Evolutionary conservation across 2,797 vertebrate genomes (phyloP), one percentile per base, ranked within the genome.

Genomic region (Anas bahamensis): DNA sequence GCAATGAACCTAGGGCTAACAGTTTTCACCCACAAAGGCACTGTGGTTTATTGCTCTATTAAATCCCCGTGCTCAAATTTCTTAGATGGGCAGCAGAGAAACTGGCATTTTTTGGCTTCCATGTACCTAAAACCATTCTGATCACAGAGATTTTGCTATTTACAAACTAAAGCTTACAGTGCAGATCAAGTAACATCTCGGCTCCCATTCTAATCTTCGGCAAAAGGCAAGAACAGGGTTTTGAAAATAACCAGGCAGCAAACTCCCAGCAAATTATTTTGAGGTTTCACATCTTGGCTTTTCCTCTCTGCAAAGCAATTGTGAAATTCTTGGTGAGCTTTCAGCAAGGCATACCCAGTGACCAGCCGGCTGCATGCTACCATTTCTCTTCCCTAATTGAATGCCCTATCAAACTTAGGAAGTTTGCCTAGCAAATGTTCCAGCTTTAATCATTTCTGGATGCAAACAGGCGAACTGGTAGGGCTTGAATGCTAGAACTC

Each of bases 21-120:
- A 87, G 83, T 88, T 89, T 88, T 87, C 83, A 77, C 69, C 84
- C 79, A 82, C 80, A 94, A 89, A 91, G 53, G 76, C 65, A 53
- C 73, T 23, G 50, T 39, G 61, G 29, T 84, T 76, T 82, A 79
- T 22, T 91, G 90, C 85, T 86, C 56, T 66, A 28, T 50, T 86
- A 87, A 93, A 83, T 26, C 33, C n/a, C 77, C 79, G 33, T n/a
- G 21, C 53, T 81, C 63, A 15, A 35, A 87, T 88, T 83, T 79
- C 80, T 70, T 53, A 61, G 53, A 68, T 68, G 65, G 50, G 35
- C 13, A 81, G 61, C 75, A 60, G 33, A 85, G 44, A 89, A 87
- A 80, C 24, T n/a, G 77, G 41, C 55, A 9, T 60, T 89, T 89
- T 88, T 61, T 46, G 55, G 75, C 90, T 89, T 66, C 48, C 37